Percentiles rank a stretch among this genome's conserved stretches.
These are phyloP conservation scores for Allygus modestus DNA, from an alignment of 2,888 invertebrate genomes.

Conservation along the genomic window DNA sequence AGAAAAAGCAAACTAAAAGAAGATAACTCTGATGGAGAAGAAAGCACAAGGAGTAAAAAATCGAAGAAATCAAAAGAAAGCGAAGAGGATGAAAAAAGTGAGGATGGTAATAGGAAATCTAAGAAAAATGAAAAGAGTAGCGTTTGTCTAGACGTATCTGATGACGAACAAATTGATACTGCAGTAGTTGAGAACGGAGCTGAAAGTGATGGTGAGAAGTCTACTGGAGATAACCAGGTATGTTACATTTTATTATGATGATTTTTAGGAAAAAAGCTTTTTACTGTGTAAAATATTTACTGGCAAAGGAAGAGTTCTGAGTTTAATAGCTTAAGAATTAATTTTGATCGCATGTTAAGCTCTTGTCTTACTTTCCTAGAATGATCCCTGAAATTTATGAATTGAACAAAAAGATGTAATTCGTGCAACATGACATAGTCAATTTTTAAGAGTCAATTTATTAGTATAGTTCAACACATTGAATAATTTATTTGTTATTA, in stretches of 20 bases:
- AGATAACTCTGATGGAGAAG: background rate
- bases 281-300: too few relatives aligned
- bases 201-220: background rate
- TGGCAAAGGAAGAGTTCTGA: too few relatives aligned
- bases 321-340: too few relatives aligned
- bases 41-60: background rate
- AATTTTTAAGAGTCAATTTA: too few relatives aligned
- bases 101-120: background rate
- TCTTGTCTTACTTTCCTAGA: too few relatives aligned
- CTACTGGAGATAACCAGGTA: background rate
- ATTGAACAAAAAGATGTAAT: too few relatives aligned
- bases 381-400: too few relatives aligned
- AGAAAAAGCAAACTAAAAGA: slow-evolving; percentile 1
- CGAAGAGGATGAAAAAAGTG: background rate
- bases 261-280: too few relatives aligned
- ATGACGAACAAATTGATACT: background rate
- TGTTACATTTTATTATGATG: background rate
- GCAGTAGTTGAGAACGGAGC: background rate
- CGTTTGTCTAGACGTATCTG: background rate
- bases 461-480: too few relatives aligned
- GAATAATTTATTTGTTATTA: too few relatives aligned
- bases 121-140: background rate
- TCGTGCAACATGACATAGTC: too few relatives aligned
- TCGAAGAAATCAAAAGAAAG: background rate
- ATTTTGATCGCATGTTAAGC: too few relatives aligned